These are phyloP conservation scores for Kryptolebias marmoratus DNA, from an alignment of 2,113 vertebrate species.

Conservation along the genomic window DNA sequence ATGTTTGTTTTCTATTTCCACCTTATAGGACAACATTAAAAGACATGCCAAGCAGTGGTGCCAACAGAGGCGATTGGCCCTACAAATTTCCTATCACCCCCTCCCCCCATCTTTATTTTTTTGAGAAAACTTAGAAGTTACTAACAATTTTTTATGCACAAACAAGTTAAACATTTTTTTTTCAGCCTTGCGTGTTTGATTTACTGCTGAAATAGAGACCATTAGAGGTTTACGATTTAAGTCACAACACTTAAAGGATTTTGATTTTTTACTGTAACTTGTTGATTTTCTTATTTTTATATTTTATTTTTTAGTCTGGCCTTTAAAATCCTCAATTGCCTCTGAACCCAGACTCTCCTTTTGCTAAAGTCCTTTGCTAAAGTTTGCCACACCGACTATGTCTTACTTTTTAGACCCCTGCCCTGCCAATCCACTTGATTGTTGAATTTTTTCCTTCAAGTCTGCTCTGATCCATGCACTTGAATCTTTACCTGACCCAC, in stretches of 20 bases:
- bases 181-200: neutral
- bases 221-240: neutral
- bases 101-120: too few relatives aligned
- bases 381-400: neutral
- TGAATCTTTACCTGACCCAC: neutral
- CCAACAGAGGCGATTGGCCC: too few relatives aligned
- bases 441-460: neutral
- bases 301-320: neutral
- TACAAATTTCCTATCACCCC: too few relatives aligned
- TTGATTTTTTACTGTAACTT: too few relatives aligned
- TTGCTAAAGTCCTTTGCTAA: neutral
- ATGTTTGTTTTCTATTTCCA: neutral
- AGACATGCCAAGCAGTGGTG: too few relatives aligned
- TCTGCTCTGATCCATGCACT: constrained; percentile 1
- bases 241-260: neutral
- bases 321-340: neutral
- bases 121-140: neutral
- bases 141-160: neutral
- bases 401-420: neutral
- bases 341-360: too few relatives aligned
- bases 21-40: too few relatives aligned
- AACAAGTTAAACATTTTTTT: neutral
- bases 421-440: neutral
- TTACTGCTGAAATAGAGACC: neutral
- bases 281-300: neutral